Base-by-base conservation (phyloP, 2,113 vertebrate species). In the Hippocampus zosterae region DNA sequence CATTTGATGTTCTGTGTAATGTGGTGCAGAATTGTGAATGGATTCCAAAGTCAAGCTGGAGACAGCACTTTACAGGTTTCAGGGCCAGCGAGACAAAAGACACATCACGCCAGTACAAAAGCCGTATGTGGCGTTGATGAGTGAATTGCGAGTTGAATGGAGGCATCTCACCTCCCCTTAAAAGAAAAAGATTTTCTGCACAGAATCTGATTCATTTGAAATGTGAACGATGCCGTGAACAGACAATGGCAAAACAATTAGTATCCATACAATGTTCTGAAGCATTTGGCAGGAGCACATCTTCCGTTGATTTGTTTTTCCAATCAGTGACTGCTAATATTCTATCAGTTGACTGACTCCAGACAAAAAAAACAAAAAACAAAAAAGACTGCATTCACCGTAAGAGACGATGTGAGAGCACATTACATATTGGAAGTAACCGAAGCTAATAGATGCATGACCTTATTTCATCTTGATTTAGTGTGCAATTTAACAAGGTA, bases 171-270 rank as follows among this genome's bases (percentile, higher is more conserved):
- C 37, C 72, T 85, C 65, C 57, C 56, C 55, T 71, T 8, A 40
- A 59, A 61, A 72, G 70, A 81, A 71, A 84, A 60, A 80, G 23
- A 81, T 88, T 74, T 72, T 65, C 73, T 68, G 67, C 73, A 70
- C 44, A 23, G 66, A 81, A 84, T 76, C 65, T 70, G 70, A 86
- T 88, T 84, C 67, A 78, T 87, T 88, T 79, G 56, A 79, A 79
- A 88, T 66, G 71, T 61, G 69, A 81, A 74, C 71, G 63, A 33
- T 80, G 61, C 21, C 13, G 76, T 79, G 73, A 79, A 82, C 65
- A 79, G 82, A 82, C 68, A 65, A 57, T 71, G 71, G 70, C 74
- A 78, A 86, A 87, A 83, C 76, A 85, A 84, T 84, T 75, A 72
- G 76, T 77, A 72, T 66, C 72, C 72, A 60, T 48, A 61, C 67